A percentile compares a stretch with the other conserved stretches of the same genome.
Evolutionary conservation across 2,113 vertebrate genomes (phyloP).

Genomic region (Pelodiscus sinensis): DNA sequence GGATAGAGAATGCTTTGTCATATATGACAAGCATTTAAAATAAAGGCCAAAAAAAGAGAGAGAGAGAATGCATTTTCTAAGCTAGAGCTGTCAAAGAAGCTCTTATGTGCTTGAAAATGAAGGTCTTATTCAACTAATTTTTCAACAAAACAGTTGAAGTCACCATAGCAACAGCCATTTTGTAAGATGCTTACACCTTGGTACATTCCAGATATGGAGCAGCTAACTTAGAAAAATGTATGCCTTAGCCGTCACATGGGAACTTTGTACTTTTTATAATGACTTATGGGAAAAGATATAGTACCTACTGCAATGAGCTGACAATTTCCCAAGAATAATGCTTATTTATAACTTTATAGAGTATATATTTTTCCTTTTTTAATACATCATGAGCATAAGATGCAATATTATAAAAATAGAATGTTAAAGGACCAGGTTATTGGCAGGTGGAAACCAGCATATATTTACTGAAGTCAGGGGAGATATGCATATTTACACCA

Average conservation of each 20-base stretch:
- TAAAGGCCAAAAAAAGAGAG: neutral
- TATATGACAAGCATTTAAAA: neutral
- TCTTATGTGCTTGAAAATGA: constrained; percentile 6
- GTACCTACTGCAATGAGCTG: neutral
- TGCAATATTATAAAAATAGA: neutral
- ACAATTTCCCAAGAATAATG: neutral
- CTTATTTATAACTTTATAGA: neutral
- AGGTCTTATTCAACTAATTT: constrained; percentile 28
- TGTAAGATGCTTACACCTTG: neutral
- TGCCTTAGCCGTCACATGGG: neutral
- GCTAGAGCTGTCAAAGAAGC: neutral
- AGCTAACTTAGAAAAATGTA: neutral
- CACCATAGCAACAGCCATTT: constrained; percentile 41
- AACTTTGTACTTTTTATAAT: neutral
- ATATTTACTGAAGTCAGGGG: neutral
- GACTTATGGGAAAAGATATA: neutral
- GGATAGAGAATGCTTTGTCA: neutral
- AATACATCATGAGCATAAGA: neutral
- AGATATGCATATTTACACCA: neutral
- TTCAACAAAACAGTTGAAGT: constrained; percentile 24
- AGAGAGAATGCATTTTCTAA: neutral
- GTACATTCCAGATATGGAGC: neutral
- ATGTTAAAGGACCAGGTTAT: neutral
- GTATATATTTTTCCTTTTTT: neutral
- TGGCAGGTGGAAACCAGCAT: neutral